Percentiles rank a stretch among this genome's conserved stretches.
phyloP scores from a whole-genome alignment of 1,140 invertebrate species.

The Zaprionus ornatus region DNA sequence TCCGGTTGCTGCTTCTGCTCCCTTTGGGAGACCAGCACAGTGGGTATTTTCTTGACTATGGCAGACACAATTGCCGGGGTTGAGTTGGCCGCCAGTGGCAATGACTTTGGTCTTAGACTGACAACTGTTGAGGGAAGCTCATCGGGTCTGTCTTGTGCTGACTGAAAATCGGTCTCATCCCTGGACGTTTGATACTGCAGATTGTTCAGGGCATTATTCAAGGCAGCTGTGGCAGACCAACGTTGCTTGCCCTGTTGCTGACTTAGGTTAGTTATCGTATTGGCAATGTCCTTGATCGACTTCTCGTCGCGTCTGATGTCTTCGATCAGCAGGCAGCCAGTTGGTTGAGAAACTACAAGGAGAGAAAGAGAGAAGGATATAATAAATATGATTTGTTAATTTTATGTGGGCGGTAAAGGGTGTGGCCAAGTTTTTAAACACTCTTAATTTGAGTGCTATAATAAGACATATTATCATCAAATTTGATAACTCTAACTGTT shows the following conservation, averaged over 20 bases:
- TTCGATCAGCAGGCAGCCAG: slow-evolving; percentile 75
- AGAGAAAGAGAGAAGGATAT: not conserved
- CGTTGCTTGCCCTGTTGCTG: slow-evolving; percentile 76
- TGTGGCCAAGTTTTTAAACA: too few species aligned
- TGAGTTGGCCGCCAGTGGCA: slow-evolving; percentile 78
- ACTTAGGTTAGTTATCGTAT: slow-evolving; percentile 83
- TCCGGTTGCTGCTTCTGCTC: slow-evolving; percentile 44
- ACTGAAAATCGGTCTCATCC: slow-evolving; percentile 79
- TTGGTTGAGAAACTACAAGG: slow-evolving; percentile 72
- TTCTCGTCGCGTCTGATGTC: slow-evolving; percentile 80
- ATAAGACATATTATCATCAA: too few species aligned
- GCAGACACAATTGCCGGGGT: slow-evolving; percentile 83
- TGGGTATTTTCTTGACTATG: slow-evolving; percentile 83
- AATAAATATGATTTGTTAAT: too few species aligned
- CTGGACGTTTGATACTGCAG: slow-evolving; percentile 65
- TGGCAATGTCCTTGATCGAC: slow-evolving; percentile 80
- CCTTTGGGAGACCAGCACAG: slow-evolving; percentile 64
- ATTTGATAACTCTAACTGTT: too few species aligned
- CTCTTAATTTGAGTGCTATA: too few species aligned
- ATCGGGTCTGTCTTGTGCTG: slow-evolving; percentile 27
- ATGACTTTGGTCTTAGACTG: slow-evolving; percentile 77
- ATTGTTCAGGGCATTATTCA: slow-evolving; percentile 79
- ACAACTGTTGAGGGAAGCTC: slow-evolving; percentile 36
- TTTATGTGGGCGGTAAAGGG: too few species aligned
- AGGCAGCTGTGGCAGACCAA: slow-evolving; percentile 64